phyloP scores from a whole-genome alignment of 1,140 invertebrate genomes.

The Mercenaria mercenaria region DNA sequence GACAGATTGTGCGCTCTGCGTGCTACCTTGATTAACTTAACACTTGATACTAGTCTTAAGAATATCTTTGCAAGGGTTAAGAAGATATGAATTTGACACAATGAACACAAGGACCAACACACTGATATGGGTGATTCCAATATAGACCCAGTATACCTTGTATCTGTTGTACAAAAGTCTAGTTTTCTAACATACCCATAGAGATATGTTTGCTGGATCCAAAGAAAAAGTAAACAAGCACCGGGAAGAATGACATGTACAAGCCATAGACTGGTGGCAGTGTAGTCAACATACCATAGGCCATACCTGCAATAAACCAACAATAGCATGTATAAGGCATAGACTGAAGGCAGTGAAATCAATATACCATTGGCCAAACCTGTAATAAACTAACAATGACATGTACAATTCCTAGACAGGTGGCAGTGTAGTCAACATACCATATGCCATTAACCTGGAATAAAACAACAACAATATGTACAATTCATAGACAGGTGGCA shows the following conservation, averaged over 20 bases:
- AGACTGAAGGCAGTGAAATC: conserved; percentile 80
- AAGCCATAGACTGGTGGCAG: conserved; percentile 84
- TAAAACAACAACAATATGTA: conserved; percentile 85
- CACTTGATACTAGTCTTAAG: too few species aligned
- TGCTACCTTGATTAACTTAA: too few species aligned
- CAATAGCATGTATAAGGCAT: too few species aligned
- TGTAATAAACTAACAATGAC: too few species aligned
- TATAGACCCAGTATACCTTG: too few species aligned
- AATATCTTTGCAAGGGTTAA: too few species aligned
- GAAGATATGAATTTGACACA: too few species aligned
- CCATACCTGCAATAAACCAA: conserved; percentile 80
- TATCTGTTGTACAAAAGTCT: neutral
- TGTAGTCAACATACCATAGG: conserved; percentile 84
- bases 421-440: conserved; percentile 81
- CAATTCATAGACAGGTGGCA: conserved; percentile 84
- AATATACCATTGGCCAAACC: conserved; percentile 82
- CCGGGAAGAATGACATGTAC: conserved; percentile 85
- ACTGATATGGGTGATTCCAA: too few species aligned
- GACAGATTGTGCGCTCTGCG: too few species aligned
- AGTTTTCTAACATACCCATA: conserved; percentile 42
- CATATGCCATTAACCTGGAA: conserved; percentile 86
- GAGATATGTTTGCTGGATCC: conserved; percentile 81
- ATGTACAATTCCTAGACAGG: conserved; percentile 85
- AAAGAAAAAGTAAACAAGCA: conserved; percentile 86
- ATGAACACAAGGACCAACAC: too few species aligned